Base-by-base conservation (phyloP, 2,113 vertebrate species). In the Psittacus erithacus region DNA sequence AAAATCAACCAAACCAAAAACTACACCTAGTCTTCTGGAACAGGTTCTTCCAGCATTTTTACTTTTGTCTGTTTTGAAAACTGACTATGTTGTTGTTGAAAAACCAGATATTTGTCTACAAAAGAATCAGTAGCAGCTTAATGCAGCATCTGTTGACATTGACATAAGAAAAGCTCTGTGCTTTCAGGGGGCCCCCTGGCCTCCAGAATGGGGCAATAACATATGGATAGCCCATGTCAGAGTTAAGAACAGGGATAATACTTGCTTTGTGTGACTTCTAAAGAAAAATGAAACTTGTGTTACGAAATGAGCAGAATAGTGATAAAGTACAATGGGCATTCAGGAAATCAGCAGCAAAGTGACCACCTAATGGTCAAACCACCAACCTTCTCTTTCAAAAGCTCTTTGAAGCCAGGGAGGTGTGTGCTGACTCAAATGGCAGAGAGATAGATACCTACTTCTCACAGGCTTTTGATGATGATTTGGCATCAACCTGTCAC, bases 141-240 rank as follows among this genome's bases (percentile, higher is more conserved):
- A 85, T 13, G 79, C 35, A 47, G 6, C 55, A 35, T 91, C 73
- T 80, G 31, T 47, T 60, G 16, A 75, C 12, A 39, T 44, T 35
- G 49, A 46, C 6, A 7, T n/a, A 20, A 63, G 60, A 78, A 92
- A 78, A 11, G 2, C 1, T 70, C 35, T 55, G 8, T 81, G 43
- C 16, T 92, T 74, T 67, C 27, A 41, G 6, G 41, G 2, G 0
- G 1, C 7, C 4, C 1, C 13, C 39, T 27, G 11, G 3, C 3
- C 7, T 17, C 6, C 6, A 41, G 31, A 15, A 52, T 9, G 23
- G 8, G 16, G 15, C 44, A 86, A 9, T 67, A 74, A 33, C 50
- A 43, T 47, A 64, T 80, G 31, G 33, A 11, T 62, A 80, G 25
- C 25, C 28, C 39, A 10, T 5, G 8, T 41, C 91, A 47, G 18